Base-by-base conservation (phyloP, 2,888 invertebrate species). In the Lamproptera curius region DNA sequence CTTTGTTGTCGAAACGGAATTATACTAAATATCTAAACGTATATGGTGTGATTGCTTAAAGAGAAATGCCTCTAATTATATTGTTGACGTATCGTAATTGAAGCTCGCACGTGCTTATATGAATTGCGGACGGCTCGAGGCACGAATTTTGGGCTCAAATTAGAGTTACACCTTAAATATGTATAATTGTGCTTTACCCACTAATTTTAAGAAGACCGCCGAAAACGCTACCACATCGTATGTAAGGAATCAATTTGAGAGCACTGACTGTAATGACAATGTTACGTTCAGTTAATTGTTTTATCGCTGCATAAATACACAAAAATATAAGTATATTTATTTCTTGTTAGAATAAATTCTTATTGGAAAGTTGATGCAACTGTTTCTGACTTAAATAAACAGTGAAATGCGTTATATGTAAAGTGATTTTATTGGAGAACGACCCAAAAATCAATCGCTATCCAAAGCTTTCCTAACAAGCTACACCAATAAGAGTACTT, bases 101-200 rank as follows among this genome's bases (percentile, higher is more conserved):
- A 40, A 20, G 35, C 36, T 39, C 40, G 40, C 64, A 61, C 55
- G 50, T 58, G 58, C 52, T 47, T 44, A n/a, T n/a, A n/a, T 42
- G 16, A 56, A 55, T 59, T 58, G 50, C 57, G 60, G 52, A 55
- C 49, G 39, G 59, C 70, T 59, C 13, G 56, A 50, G 65, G 72
- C 31, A n/a, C 31, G 55, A 52, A 50, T 16, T 58, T 53, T 46
- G 46, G 44, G 46, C 59, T 52, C 60, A 62, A 74, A 74, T 77
- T 69, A 72, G 66, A 67, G 60, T 61, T 66, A 69, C 70, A 67
- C 67, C 66, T 73, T 68, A 74, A 73, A 69, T 67, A 65, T 63
- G 62, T 61, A 63, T 73, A 73, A 74, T 76, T 73, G 60, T 67
- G 62, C 65, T 62, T 63, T 60, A 64, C 67, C 68, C 69, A 71